Evolutionary conservation across 1,140 invertebrate genomes (phyloP), one percentile per base, ranked within the genome.

Genomic region (Megathymus violae): DNA sequence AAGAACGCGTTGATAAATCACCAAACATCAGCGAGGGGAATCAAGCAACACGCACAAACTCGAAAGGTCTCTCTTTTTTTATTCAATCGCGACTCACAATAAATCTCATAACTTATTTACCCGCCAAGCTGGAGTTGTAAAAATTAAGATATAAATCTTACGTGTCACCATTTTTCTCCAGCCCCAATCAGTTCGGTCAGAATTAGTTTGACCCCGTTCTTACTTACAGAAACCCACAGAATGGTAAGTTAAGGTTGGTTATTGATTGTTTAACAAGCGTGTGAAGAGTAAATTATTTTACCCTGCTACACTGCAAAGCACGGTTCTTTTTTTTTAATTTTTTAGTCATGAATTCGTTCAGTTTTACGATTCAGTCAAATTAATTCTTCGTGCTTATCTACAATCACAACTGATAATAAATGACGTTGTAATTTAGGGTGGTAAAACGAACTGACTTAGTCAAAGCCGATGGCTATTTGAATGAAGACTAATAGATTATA

Each of bases 31-130:
- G 40, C 16, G 13, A 3, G 25, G 19, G 19, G 16, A 54, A 41
- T 27, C 36, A 54, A 16, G 11, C n/a, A 27, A 41, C 38, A 22
- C 34, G 22, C 15, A 43, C 19, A 43, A 43, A 22, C 51, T 27
- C 25, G 36, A 44, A 31, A 16, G 27, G 40, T 19, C 25, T 40
- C 27, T 31, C 13, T 59, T 47, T 59, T 59, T 46, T 52, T 59
- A 59, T 59, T 59, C 56, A 59, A 59, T 59, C 56, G 56, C 31
- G 38, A 44, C 43, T 59, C 56, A 59, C 56, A 59, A 59, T 59
- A 59, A 59, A 59, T 59, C 56, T 59, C 56, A 59, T 59, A 59
- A 59, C 54, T 59, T 59, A 59, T 59, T 59, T 59, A 59, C 54
- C 54, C 54, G 43, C 43, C 43, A 17, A 41, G 16, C 54, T 14